Evolutionary conservation across 1,140 invertebrate species (phyloP), one percentile per base, ranked within the genome.

Genomic region (Penaeus chinensis): DNA sequence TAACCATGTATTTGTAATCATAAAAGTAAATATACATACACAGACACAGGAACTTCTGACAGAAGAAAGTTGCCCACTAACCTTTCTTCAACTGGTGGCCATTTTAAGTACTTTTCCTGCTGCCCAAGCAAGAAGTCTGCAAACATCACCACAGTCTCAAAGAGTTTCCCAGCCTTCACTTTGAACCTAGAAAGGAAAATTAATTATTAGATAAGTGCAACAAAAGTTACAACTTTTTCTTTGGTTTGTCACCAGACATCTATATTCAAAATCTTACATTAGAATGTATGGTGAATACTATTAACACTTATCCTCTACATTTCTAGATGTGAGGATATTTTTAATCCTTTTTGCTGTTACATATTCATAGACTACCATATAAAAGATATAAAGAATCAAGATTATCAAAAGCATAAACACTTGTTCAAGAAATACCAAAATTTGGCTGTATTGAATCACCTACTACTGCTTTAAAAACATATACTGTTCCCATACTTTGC

Each of bases 11-110:
- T 47, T 32, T 20, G 20, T 27, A 42, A 19, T 22, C 5, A 42
- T 32, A 77, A 42, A 27, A n/a, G 37, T 22, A 27, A 0, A 77
- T 22, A 1, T 10, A 37, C 4, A 42, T 27, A 77, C 22, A n/a
- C 37, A 20, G 42, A 37, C 7, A 16, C 20, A 42, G 1, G n/a
- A 77, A 42, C 7, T 27, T 32, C 20, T 8, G 16, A 32, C 3
- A 27, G 74, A 37, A 20, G 42, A 27, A 61, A 22, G 27, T 16
- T 11, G 32, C 13, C 5, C 61, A 82, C 62, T 66, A 37, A 82
- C 80, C 80, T 82, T 66, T 82, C 80, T 24, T 82, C 80, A n/a
- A 66, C 62, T 24, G 80, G 80, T 13, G 80, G 80, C 80, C 80
- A 82, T 20, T 32, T 82, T 20, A 82, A 4, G 19, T 82, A 82